Conservation (phyloP, 2,113 vertebrate species). For the Carollia perspicillata region DNA sequence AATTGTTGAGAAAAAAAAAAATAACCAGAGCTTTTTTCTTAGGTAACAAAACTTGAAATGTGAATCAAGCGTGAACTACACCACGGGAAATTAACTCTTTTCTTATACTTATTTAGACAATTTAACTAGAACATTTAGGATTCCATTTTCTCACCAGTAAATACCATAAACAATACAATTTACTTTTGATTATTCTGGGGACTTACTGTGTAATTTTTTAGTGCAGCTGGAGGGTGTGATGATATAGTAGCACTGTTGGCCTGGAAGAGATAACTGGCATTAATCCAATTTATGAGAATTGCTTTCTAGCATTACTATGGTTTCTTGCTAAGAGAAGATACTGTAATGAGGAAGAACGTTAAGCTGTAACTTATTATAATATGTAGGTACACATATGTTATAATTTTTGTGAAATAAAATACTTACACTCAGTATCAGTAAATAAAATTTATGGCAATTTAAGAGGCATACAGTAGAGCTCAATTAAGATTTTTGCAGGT, state of each 20-base stretch:
- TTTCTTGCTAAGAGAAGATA: constrained; percentile 63
- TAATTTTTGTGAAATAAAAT: constrained; percentile 44
- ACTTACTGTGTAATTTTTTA: constrained; percentile 61
- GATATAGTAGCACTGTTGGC: constrained; percentile 21
- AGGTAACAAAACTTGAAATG: constrained; percentile 34
- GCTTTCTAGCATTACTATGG: constrained; percentile 73
- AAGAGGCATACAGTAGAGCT: background rate
- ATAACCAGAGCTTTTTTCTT: background rate
- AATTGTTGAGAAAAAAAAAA: constrained; percentile 18
- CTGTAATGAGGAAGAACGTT: constrained; percentile 8
- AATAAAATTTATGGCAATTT: constrained; percentile 15
- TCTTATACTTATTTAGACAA: constrained; percentile 4
- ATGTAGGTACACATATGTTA: background rate
- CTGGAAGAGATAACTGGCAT: constrained; percentile 71
- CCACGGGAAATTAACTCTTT: background rate
- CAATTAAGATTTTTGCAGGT: constrained; percentile 32
- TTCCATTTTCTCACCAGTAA: background rate
- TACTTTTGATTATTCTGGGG: background rate
- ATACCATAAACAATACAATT: constrained; percentile 4
- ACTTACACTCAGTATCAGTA: constrained; percentile 21
- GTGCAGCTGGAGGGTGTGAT: constrained; percentile 36
- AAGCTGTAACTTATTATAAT: background rate
- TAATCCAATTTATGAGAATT: constrained; percentile 66
- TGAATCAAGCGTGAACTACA: constrained; percentile 7
- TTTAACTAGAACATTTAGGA: constrained; percentile 46